A percentile compares a stretch with the other conserved stretches of the same genome.
Evolutionary conservation across 2,113 vertebrate genomes (phyloP).

Genomic region (Pardalotus punctatus): DNA sequence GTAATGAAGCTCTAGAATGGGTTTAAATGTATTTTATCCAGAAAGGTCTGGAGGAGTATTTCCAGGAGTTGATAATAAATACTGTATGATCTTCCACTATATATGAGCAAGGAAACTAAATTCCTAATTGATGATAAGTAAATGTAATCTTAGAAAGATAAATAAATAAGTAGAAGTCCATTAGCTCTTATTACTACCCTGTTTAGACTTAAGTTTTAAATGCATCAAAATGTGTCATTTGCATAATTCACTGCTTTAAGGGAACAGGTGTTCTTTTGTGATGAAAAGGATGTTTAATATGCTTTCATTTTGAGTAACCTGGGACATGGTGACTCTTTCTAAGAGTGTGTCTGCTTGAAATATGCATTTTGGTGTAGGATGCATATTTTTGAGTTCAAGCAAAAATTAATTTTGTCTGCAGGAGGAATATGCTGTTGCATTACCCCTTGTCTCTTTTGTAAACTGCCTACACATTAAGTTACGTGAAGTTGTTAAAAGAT

Average conservation of each 20-base stretch:
- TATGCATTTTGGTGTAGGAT: background rate
- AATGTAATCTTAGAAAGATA: background rate
- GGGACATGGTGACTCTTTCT: background rate
- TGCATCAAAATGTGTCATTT: background rate
- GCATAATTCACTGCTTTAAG: background rate
- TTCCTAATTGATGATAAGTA: background rate
- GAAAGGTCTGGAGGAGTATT: background rate
- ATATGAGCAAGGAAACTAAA: background rate
- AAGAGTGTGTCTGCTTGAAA: background rate
- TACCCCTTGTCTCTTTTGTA: background rate
- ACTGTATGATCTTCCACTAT: background rate
- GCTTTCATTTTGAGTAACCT: background rate
- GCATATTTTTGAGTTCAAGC: background rate
- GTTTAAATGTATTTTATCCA: background rate
- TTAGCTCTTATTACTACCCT: background rate
- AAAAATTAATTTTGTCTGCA: background rate
- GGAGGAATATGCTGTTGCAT: background rate
- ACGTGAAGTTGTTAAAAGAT: background rate
- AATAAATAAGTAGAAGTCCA: background rate
- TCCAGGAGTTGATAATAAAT: background rate
- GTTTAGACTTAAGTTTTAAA: background rate
- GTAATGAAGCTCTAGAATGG: background rate
- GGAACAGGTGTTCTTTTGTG: background rate
- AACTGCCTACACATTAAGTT: background rate
- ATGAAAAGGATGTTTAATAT: background rate